phyloP scores from a whole-genome alignment of 2,797 vertebrate species.

The Nannoperca obscura region DNA sequence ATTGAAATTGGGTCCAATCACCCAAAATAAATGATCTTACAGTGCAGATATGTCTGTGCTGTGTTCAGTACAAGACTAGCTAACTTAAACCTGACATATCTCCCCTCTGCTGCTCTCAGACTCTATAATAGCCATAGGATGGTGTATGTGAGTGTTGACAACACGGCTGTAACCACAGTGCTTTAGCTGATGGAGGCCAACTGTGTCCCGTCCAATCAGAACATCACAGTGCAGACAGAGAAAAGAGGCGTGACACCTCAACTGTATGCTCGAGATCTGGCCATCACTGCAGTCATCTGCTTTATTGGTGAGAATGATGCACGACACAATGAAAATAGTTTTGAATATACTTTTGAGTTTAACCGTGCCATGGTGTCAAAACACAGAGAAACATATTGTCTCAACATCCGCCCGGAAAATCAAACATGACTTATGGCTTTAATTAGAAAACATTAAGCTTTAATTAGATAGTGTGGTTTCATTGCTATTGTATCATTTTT shows the following conservation, averaged over 20 bases:
- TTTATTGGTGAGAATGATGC: conserved; percentile 85
- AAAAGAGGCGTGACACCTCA: conserved; percentile 66
- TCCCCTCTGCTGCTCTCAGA: conserved; percentile 30
- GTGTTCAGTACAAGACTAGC: neutral
- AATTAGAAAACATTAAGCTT: too few relatives aligned
- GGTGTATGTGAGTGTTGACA: conserved; percentile 76
- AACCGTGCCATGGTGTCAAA: neutral
- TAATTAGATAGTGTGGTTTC: neutral
- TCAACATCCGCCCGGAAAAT: neutral
- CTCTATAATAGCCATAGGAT: conserved; percentile 76
- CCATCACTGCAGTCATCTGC: conserved; percentile 85
- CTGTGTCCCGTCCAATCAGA: conserved; percentile 83
- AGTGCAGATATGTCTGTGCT: neutral
- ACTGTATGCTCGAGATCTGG: conserved; percentile 82
- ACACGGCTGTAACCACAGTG: conserved; percentile 72
- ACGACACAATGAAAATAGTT: neutral
- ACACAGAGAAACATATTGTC: neutral
- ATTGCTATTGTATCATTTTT: neutral
- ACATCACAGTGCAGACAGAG: conserved; percentile 77
- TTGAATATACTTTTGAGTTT: neutral
- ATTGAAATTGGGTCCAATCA: neutral
- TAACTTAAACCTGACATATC: neutral
- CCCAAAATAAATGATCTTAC: neutral
- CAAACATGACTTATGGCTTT: neutral
- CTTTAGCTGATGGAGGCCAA: conserved; percentile 85